Evolutionary conservation across 2,113 vertebrate species (phyloP).

Genomic region (Grammomys dolichurus): DNA sequence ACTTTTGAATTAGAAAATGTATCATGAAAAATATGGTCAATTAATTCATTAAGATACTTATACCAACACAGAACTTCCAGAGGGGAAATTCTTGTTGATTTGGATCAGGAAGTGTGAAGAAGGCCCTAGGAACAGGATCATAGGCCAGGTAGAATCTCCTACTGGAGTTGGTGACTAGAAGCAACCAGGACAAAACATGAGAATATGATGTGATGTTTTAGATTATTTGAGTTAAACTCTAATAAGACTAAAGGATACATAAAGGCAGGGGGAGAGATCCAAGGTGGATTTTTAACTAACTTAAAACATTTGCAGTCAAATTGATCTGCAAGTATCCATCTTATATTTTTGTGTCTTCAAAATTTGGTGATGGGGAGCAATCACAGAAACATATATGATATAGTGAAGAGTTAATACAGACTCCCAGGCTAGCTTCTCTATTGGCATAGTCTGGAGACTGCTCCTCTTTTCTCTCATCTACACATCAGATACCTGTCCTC

Average conservation of each 20-base stretch:
- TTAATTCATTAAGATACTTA: neutral
- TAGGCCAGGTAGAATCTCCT: neutral
- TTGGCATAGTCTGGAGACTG: no score
- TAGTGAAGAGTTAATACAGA: neutral
- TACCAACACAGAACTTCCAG: neutral
- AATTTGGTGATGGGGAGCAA: neutral
- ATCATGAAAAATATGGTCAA: conserved; percentile 24
- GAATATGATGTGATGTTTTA: neutral
- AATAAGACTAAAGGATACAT: neutral
- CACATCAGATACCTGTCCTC: neutral
- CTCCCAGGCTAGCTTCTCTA: neutral
- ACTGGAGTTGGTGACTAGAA: neutral
- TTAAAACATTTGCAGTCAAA: conserved; percentile 17
- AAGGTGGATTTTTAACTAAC: neutral
- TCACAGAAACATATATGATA: neutral
- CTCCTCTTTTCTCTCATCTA: neutral
- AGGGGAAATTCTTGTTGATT: neutral
- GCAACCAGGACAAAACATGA: neutral
- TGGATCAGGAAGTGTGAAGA: neutral
- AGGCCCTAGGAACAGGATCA: neutral
- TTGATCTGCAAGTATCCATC: neutral
- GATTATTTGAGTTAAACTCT: neutral
- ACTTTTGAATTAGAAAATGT: neutral
- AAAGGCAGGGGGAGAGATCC: neutral
- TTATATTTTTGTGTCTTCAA: neutral